Conservation (phyloP, 2,113 vertebrate species). For the Stigmatopora nigra region DNA sequence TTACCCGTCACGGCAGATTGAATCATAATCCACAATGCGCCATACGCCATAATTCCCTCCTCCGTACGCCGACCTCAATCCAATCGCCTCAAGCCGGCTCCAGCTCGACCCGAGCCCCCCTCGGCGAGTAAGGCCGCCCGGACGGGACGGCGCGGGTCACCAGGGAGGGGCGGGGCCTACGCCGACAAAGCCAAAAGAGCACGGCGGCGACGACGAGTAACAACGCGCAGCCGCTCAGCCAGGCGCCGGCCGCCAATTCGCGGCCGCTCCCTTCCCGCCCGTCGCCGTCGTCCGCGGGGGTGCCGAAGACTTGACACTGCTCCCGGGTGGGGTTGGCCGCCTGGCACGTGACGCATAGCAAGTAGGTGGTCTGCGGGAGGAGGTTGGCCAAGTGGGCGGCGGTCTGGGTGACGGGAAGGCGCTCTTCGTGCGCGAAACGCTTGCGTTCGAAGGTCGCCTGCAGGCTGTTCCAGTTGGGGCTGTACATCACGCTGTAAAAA, state of each 20-base stretch:
- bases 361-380: conserved; percentile 77
- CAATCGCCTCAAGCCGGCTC: conserved; percentile 40
- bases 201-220: conserved; percentile 72
- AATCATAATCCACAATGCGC: conserved; percentile 11
- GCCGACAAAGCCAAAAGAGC: conserved; percentile 77
- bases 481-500: conserved; percentile 86
- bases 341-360: conserved; percentile 82
- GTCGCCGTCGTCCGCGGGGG: conserved; percentile 52
- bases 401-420: conserved; percentile 76
- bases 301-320: conserved; percentile 81
- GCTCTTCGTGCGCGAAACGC: conserved; percentile 77
- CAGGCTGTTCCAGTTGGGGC: conserved; percentile 80
- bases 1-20: conserved; percentile 23
- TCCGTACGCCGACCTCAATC: conserved; percentile 44
- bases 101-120: conserved; percentile 60
- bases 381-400: conserved; percentile 73
- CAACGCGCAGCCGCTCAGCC: conserved; percentile 79
- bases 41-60: conserved; percentile 5
- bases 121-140: conserved; percentile 22
- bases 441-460: conserved; percentile 74
- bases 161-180: conserved; percentile 23
- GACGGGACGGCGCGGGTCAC: conserved; percentile 21
- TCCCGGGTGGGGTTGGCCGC: conserved; percentile 73
- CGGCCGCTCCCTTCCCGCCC: conserved; percentile 60
- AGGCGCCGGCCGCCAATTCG: conserved; percentile 76